These are phyloP conservation scores for Cossypha heuglini DNA, from an alignment of 2,797 vertebrate genomes.

Conservation along the genomic window DNA sequence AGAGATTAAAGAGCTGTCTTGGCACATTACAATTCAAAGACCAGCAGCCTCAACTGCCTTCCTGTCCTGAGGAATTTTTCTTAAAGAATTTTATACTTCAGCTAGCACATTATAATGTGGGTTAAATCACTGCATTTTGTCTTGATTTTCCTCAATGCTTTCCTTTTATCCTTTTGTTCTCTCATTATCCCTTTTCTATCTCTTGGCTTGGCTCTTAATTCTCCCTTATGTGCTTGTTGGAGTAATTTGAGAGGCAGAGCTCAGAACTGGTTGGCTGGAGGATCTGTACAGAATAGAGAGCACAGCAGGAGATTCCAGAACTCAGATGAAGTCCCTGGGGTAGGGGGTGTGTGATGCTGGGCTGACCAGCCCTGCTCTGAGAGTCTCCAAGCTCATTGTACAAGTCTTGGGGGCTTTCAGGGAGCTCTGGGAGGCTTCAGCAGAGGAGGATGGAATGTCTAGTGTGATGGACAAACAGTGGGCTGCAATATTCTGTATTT, in stretches of 20 bases:
- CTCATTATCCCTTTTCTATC: background rate
- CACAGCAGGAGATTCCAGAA: background rate
- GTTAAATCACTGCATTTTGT: conserved; percentile 33
- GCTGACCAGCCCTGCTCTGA: background rate
- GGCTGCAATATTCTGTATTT: background rate
- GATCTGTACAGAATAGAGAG: background rate
- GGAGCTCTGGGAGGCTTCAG: background rate
- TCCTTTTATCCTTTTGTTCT: background rate
- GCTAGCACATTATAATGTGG: background rate
- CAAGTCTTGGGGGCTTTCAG: background rate
- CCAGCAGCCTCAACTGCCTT: background rate
- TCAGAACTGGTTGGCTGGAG: background rate
- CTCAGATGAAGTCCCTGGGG: background rate
- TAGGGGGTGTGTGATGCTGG: background rate
- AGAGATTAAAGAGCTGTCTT: conserved; percentile 57
- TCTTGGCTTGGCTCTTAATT: background rate
- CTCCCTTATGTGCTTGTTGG: background rate
- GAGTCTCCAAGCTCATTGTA: background rate
- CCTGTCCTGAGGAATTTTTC: conserved; percentile 10
- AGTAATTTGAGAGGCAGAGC: background rate
- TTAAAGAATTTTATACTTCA: conserved; percentile 20
- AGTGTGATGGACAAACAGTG: background rate
- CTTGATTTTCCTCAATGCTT: conserved; percentile 3
- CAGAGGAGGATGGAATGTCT: background rate
- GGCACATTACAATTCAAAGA: background rate